Evolutionary conservation across 1,140 invertebrate species (phyloP), one percentile per base, ranked within the genome.

Genomic region (Pemphigus obesinymphae): DNA sequence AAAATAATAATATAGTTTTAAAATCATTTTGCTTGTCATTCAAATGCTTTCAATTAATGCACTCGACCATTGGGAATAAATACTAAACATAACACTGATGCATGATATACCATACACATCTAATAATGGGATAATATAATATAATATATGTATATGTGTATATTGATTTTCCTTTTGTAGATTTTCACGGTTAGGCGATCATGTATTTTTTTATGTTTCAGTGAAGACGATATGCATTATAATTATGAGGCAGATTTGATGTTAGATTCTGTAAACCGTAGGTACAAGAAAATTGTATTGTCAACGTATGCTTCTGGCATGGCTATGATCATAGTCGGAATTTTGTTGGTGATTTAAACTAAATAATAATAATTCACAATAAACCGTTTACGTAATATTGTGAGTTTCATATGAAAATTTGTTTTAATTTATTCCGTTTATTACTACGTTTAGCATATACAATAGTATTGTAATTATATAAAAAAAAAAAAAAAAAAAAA

Each of bases 241-340:
- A 61, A 78, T 26, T 58, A 40, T 40, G 53, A 78, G 13, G 53
- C 75, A 8, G 75, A 58, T 58, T 26, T 29, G 50, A 58, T 78
- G 75, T 61, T 78, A 43, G 75, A 78, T 8, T 78, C 75, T 29
- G 75, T 78, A 61, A 78, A 78, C n/a, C 75, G 53, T 78, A 78
- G 75, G 53, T 78, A 58, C 75, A 78, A 61, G 75, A 78, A 78
- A 78, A 45, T 78, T 15, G 75, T 78, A 34, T 58, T 78, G 34
- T 26, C 53, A 10, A 78, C 75, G 23, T 78, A 78, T 61, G 5
- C 75, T 55, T 1, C 55, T n/a, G 75, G 75, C n/a, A 61, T 78
- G 53, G 34, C 37, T 3, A 78, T 78, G 75, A 61, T 20, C 34
- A 26, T 78, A 29, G 34, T 58, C 23, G 75, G 75, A 58, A 61